Base-by-base conservation (phyloP, 1,140 invertebrate genomes). In the Adoxophyes honmai region DNA sequence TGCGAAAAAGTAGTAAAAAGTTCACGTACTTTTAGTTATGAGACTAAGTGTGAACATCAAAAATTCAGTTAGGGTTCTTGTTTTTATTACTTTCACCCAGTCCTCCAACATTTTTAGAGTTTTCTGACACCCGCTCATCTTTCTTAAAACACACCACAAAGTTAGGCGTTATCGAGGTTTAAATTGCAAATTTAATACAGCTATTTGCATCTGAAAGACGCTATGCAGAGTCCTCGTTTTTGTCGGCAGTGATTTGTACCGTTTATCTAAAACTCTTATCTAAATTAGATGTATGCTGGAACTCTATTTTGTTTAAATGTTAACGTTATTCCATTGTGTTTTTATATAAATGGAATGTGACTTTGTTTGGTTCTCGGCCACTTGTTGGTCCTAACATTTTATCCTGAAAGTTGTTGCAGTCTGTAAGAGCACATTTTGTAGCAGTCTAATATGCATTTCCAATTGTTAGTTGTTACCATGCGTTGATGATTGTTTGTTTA, bases 121-220 rank as follows among this genome's bases (percentile, higher is more conserved):
- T n/a, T n/a, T n/a, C n/a, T n/a, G n/a, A n/a, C n/a, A n/a, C 28
- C 53, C 7, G 10, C 59, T 60, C 61, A 57, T 11, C 9, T 35
- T 35, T 51, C 57, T 59, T 52, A 34, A 59, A 36, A 48, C 34
- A 48, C 39, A 55, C 59, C 53, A 55, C 48, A 52, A 38, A 52
- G 48, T 56, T 56, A 58, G 59, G 61, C 68, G 61, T 69, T 80
- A 77, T 79, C 74, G 60, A 70, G 75, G 81, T 81, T 73, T 82
- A 86, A 84, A 84, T 83, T 81, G 77, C 80, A 83, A 85, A 86
- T 86, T 85, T 83, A 83, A 87, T 83, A 85, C 80, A 77, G 73
- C 75, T 62, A 84, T 87, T 87, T 83, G 81, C 83, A 85, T 86
- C 64, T 73, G 70, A 83, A 86, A 84, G 78, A 71, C 71, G 75